Base-by-base conservation (phyloP, 2,797 vertebrate species). In the Diplodus sargus region DNA sequence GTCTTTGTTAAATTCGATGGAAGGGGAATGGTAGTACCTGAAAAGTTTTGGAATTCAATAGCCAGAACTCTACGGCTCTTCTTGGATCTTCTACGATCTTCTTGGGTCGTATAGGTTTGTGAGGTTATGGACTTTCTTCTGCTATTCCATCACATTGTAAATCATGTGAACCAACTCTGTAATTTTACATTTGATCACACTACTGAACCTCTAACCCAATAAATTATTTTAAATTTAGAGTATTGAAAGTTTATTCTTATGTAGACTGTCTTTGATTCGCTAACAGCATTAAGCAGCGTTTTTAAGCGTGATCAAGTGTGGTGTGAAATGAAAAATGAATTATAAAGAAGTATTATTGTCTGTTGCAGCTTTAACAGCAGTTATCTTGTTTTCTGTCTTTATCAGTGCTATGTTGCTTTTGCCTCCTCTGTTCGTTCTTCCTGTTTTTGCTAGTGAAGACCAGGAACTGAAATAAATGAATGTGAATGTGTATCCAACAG, bases 381-480 rank as follows among this genome's bases (percentile, higher is more conserved):
- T 85, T 28, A 52, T 18, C 34, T 61, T 78, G 22, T 73, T 77
- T 57, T 62, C 12, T 64, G 20, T 63, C 10, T 75, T 0, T 66
- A 1, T 64, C 18, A 63, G 57, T 76, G 43, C 78, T 68, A 25
- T 71, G 12, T 60, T 82, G 20, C 49, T 74, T 53, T 64, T 79
- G 28, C 30, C 52, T 77, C 34, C 7, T 48, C 47, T 76, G 34
- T 57, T 42, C 13, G 77, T 72, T 79, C 23, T 52, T 53, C 34
- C 13, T 80, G n/a, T 72, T 79, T 22, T 49, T 65, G 47, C 30
- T 59, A 85, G 76, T 28, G 65, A 87, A 85, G 51, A 78, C 30
- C 74, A 57, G 63, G 25, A 82, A 54, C 28, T 68, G 60, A 60
- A 64, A 60, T 28, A 48, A 9, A 59, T 0, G 4, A 15, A 62